Conservation (phyloP, 2,113 vertebrate genomes). For the Phalacrocorax pelagicus region DNA sequence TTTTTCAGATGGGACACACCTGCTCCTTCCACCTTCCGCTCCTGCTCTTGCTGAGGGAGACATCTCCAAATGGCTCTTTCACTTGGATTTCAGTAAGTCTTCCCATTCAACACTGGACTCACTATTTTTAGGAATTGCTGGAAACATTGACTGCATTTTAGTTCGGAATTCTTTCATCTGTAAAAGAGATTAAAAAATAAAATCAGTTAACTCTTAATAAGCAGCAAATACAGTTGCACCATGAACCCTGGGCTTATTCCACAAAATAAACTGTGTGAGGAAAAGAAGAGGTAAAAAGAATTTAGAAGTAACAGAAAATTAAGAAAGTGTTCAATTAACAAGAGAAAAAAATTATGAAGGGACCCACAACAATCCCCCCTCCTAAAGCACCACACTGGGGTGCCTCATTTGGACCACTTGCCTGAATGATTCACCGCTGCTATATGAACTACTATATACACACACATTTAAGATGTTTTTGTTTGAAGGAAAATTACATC, state of each 20-base stretch:
- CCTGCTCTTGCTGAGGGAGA: background rate
- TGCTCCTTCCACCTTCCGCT: background rate
- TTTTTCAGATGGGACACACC: background rate
- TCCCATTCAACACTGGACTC: slow-evolving; percentile 78
- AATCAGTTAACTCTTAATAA: background rate
- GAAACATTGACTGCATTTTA: slow-evolving; percentile 90
- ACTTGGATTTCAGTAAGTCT: slow-evolving; percentile 82
- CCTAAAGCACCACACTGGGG: background rate
- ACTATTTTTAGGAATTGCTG: slow-evolving; percentile 80
- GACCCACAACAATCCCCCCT: background rate
- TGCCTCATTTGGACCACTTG: background rate
- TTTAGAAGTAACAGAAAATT: background rate
- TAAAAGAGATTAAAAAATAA: slow-evolving; percentile 30
- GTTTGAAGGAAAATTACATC: background rate
- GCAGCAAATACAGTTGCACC: background rate
- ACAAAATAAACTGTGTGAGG: background rate
- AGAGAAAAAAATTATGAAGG: background rate
- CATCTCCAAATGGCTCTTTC: slow-evolving; percentile 17
- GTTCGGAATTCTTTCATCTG: slow-evolving; percentile 87
- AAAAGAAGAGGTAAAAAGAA: background rate
- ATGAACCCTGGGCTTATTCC: background rate
- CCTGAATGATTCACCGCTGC: background rate
- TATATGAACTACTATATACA: background rate
- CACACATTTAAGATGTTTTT: background rate
- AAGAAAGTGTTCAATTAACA: background rate